Evolutionary conservation across 30 jellyfish, hydroid and myxozoan species (phyloP).

Genomic region (Euphysa ruthae): DNA sequence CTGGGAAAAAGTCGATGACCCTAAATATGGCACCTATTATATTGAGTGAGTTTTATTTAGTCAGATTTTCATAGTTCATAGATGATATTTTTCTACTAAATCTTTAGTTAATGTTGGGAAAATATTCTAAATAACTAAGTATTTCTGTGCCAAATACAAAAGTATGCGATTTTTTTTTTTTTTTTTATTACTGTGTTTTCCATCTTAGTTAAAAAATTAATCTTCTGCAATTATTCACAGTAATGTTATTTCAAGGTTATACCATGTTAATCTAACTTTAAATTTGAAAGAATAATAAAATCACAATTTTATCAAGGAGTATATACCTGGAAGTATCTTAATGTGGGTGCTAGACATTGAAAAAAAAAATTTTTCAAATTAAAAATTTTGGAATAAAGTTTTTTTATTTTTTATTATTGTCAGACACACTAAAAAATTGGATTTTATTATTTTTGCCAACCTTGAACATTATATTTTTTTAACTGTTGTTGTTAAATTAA

Average conservation of each 20-base stretch:
- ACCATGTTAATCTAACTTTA: too few relatives aligned
- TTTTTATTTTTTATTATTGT: background rate
- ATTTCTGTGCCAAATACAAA: background rate
- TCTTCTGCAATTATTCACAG: too few relatives aligned
- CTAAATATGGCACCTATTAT: conserved; percentile 87
- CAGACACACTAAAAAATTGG: background rate
- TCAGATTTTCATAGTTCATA: background rate
- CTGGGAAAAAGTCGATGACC: conserved; percentile 96
- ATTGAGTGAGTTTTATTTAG: conserved; percentile 67
- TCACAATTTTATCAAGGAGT: too few relatives aligned
- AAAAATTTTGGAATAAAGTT: background rate
- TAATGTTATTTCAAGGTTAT: too few relatives aligned
- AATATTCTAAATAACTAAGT: background rate
- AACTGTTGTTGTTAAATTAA: background rate
- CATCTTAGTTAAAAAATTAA: too few relatives aligned
- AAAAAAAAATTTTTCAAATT: too few relatives aligned
- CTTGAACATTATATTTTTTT: background rate
- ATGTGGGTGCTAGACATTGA: background rate
- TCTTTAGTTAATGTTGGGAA: background rate
- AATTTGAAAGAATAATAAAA: too few relatives aligned
- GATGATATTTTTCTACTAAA: background rate
- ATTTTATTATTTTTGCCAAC: background rate
- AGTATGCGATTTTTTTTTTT: background rate
- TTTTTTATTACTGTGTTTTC: background rate
- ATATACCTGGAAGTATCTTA: background rate